Base-by-base conservation (phyloP, 2,888 invertebrate species). In the Oligia strigilis region DNA sequence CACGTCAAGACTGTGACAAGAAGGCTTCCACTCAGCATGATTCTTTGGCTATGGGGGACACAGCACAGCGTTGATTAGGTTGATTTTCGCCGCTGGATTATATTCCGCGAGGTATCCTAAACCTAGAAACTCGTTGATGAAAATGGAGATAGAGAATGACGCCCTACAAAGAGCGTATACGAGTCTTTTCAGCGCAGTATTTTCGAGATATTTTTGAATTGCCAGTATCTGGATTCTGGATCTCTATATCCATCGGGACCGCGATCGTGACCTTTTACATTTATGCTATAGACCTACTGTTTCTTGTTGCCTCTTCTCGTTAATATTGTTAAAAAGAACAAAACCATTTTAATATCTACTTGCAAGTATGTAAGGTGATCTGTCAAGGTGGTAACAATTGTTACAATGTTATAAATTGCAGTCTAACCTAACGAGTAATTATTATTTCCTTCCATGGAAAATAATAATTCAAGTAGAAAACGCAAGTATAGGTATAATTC, bases 331-430 rank as follows among this genome's bases (percentile, higher is more conserved):
- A 52, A 58, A 58, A 13, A 40, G 40, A n/a, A 9, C n/a, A 4
- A n/a, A n/a, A n/a, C 4, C 29, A 52, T 36, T 49, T 19, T 69
- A 11, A 36, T 52, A 72, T 46, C 3, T 29, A 62, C 2, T 13
- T 36, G 6, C 6, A 49, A 70, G 6, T 11, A 36, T 29, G 2
- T 13, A 36, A 23, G 6, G 9, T 17, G 14, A 71, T 72, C 11
- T 52, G n/a, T 9, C 11, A n/a, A 55, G 6, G 29, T 19, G 6
- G 14, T 49, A 9, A 75, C 23, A 23, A 36, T 29, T 55, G 36
- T 17, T 17, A 72, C 23, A 77, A 23, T 64, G 29, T 52, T 64
- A 8, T 29, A 74, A 74, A 75, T 55, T 43, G 6, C 75, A 43
- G 29, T 49, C 1, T 40, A 23, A 52, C 23, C 17, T 64, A 19